Conservation (phyloP, 2,113 vertebrate genomes). For the Lycocorax pyrrhopterus region DNA sequence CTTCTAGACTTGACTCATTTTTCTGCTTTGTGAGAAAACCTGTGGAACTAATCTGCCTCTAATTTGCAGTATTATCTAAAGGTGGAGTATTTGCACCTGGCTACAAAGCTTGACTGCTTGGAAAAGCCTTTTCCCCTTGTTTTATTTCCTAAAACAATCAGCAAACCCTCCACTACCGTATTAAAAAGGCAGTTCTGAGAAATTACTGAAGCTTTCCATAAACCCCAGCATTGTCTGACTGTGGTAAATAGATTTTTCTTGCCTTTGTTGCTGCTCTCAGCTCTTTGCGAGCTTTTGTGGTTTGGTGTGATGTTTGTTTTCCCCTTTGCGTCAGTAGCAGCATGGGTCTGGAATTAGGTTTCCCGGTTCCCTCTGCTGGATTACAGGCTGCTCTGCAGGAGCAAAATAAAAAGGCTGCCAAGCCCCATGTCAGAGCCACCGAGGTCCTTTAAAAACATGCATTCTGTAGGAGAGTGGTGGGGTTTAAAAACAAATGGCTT, state of each 20-base stretch:
- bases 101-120: not conserved
- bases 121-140: not conserved
- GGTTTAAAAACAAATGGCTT: not conserved
- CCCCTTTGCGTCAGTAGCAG: constrained; percentile 48
- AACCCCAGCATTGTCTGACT: not conserved
- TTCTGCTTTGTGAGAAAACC: not conserved
- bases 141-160: not conserved
- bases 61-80: not conserved
- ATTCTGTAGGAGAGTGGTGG: not conserved
- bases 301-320: constrained; percentile 25
- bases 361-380: constrained; percentile 63
- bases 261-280: not conserved
- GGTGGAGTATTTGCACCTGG: not conserved
- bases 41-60: not conserved
- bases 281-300: not conserved
- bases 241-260: not conserved
- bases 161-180: not conserved
- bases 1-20: not conserved
- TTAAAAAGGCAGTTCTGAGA: not conserved
- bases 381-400: constrained; percentile 50
- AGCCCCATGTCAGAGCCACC: not conserved
- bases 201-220: not conserved
- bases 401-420: constrained; percentile 41
- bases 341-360: constrained; percentile 42
- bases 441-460: not conserved